These are phyloP conservation scores for Bolborhynchus lineola DNA, from an alignment of 2,113 vertebrate genomes.

Conservation along the genomic window DNA sequence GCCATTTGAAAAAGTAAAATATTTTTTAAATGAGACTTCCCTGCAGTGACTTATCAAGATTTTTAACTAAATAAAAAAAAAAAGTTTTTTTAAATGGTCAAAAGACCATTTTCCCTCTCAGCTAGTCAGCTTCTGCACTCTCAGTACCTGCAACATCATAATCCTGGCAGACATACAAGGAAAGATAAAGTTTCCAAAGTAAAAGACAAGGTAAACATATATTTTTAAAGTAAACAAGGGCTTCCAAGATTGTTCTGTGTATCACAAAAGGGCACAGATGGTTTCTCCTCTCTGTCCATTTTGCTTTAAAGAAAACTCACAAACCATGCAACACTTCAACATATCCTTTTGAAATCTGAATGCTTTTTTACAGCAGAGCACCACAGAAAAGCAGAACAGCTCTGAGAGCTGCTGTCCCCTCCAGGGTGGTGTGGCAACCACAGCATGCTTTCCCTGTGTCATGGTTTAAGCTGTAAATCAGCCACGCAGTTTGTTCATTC, in stretches of 20 bases:
- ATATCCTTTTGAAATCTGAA: accelerated
- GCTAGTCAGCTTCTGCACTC: background rate
- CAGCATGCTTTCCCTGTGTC: background rate
- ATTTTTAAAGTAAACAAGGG: background rate
- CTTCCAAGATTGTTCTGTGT: background rate
- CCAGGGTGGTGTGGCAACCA: background rate
- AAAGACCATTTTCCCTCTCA: background rate
- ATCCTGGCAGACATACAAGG: accelerated
- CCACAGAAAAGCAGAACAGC: background rate
- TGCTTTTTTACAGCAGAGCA: background rate
- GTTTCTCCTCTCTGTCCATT: background rate
- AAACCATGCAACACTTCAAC: background rate
- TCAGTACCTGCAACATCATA: background rate
- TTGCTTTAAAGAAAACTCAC: background rate
- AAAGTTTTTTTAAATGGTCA: background rate
- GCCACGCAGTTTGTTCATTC: too few species aligned
- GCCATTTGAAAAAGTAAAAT: background rate
- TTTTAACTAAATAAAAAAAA: background rate
- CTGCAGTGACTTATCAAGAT: background rate
- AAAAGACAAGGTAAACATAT: conserved; percentile 10
- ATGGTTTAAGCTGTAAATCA: too few species aligned
- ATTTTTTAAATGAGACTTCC: background rate
- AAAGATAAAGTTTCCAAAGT: background rate
- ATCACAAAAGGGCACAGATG: conserved; percentile 1
- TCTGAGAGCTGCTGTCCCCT: background rate